phyloP scores from a whole-genome alignment of 2,888 invertebrate genomes.

The Tipula helvola region DNA sequence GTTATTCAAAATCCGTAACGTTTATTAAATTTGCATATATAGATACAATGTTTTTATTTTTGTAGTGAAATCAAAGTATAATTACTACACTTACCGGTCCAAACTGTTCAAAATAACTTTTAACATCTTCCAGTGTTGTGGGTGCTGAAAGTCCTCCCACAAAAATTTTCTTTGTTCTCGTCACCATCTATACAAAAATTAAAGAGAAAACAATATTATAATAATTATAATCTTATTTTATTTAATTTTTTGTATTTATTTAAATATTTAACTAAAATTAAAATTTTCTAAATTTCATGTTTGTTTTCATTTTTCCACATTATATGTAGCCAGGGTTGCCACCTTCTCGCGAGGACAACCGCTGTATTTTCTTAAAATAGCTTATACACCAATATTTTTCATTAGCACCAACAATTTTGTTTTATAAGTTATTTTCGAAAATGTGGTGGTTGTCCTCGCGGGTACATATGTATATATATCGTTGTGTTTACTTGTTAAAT shows the following conservation, averaged over 20 bases:
- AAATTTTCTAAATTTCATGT: not conserved
- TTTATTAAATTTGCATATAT: not conserved
- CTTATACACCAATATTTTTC: too few relatives aligned
- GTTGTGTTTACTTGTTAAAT: too few relatives aligned
- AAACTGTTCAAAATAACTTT: slow-evolving; percentile 99
- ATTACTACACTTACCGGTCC: slow-evolving; percentile 76
- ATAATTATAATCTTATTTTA: not conserved
- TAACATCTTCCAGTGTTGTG: slow-evolving; percentile 98
- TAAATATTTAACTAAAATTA: not conserved
- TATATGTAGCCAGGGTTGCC: too few relatives aligned
- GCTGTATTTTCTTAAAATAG: too few relatives aligned
- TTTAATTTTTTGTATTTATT: not conserved
- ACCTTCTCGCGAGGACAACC: too few relatives aligned
- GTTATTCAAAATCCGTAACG: not conserved
- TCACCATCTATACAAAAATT: slow-evolving; percentile 82
- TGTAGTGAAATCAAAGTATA: too few relatives aligned
- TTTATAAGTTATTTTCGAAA: too few relatives aligned
- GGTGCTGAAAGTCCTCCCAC: slow-evolving; percentile 99
- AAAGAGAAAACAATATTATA: slow-evolving; percentile 13
- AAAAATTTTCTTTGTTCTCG: slow-evolving; percentile 99
- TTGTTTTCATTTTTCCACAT: not conserved
- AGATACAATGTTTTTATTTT: too few relatives aligned
- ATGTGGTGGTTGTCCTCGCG: too few relatives aligned
- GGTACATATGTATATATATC: too few relatives aligned
- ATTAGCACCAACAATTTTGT: too few relatives aligned